Evolutionary conservation across 2,113 vertebrate genomes (phyloP), one percentile per base, ranked within the genome.

Genomic region (Collichthys lucidus): DNA sequence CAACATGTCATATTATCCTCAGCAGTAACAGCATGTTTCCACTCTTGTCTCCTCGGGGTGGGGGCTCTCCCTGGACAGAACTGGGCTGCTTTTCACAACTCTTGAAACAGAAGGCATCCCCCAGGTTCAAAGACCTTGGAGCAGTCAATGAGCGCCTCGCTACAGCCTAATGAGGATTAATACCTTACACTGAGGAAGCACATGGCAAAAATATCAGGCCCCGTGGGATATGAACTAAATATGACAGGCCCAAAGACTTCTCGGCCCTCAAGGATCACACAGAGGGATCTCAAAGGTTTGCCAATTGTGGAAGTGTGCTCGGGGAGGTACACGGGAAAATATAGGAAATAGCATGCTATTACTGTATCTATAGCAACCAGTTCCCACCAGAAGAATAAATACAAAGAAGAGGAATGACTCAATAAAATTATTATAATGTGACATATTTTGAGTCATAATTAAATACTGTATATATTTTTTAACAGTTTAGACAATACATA

Each of bases 131-230:
- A 92, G 89, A 88, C 87, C 89, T 86, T 20, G 50, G 77, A 89
- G 90, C 87, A 93, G 92, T 94, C 93, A 92, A 91, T 92, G 87
- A 92, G 91, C 85, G 89, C 80, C 82, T 92, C 81, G 84, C 87
- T 83, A 79, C 64, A 86, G 80, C 85, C 91, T 95, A 94, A 94
- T 94, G 92, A 94, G 93, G 92, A 95, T 94, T 93, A 94, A 95
- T 94, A 92, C 72, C 86, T 85, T 83, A 83, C 86, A 80, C 77
- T 14, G 77, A 83, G 71, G 86, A 90, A 83, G 86, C 84, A 82
- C 77, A 84, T 80, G 86, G 90, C 87, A 93, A 91, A 93, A 95
- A 94, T 90, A 93, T 90, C 89, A 93, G 76, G 77, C 65, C 92
- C 84, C 66, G 1, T 26, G 90, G 88, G 90, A 89, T 63, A 81